These are phyloP conservation scores for Melanerpes formicivorus DNA, from an alignment of 2,113 vertebrate species.

Conservation along the genomic window DNA sequence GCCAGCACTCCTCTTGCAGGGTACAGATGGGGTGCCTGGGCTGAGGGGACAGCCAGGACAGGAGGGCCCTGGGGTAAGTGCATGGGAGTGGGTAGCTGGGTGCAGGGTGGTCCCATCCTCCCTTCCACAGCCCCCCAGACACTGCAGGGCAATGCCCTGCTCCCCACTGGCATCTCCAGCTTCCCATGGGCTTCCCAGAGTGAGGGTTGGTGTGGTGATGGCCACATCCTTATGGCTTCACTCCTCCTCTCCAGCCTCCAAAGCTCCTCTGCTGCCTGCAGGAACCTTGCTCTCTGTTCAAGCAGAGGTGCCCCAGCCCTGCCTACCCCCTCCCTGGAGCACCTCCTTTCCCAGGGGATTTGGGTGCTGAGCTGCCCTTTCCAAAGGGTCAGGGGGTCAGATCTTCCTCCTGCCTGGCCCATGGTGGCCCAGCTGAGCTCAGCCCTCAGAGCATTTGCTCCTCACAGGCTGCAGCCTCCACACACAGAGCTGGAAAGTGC, in stretches of 20 bases:
- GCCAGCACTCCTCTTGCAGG: conserved; percentile 67
- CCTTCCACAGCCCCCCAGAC: background rate
- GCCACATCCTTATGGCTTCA: fast-evolving
- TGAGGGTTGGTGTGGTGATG: background rate
- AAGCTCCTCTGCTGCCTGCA: background rate
- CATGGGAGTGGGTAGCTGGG: background rate
- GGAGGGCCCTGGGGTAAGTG: conserved; percentile 84
- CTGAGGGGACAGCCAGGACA: conserved; percentile 80
- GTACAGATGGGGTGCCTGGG: conserved; percentile 73
- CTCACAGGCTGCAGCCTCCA: fast-evolving
- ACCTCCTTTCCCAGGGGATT: background rate
- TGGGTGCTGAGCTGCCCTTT: background rate
- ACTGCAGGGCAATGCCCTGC: background rate
- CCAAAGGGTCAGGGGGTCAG: background rate
- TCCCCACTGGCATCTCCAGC: fast-evolving
- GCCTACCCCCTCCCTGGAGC: background rate
- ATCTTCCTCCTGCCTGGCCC: background rate
- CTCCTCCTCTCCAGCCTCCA: background rate
- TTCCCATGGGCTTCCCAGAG: fast-evolving
- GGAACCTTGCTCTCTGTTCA: fast-evolving
- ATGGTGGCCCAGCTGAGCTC: background rate
- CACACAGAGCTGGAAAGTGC: background rate
- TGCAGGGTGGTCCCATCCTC: background rate
- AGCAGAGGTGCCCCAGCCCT: background rate
- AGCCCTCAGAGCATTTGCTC: background rate